These are phyloP conservation scores for Diplodus puntazzo DNA, from an alignment of 2,797 vertebrate genomes.

Conservation along the genomic window DNA sequence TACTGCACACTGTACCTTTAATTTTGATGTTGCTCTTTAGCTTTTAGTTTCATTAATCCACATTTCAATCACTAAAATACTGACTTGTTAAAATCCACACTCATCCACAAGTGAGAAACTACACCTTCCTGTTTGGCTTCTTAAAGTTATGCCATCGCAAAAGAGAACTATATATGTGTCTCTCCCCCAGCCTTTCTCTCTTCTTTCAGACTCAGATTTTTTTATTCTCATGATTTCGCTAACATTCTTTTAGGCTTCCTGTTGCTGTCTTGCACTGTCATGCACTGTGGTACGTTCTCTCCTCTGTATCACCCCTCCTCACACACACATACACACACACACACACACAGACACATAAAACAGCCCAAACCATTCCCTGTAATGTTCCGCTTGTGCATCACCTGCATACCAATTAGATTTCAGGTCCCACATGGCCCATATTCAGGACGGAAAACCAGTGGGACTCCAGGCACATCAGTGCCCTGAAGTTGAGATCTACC, in stretches of 20 bases:
- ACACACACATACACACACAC: conserved; percentile 6
- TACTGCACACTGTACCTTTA: too few relatives aligned
- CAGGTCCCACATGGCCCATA: conserved; percentile 47
- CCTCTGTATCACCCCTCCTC: conserved; percentile 6
- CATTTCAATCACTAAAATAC: background rate
- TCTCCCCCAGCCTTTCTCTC: conserved; percentile 1
- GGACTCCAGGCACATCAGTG: conserved; percentile 57
- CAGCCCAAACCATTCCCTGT: conserved; percentile 22
- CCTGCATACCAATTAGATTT: conserved; percentile 74
- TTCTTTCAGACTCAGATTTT: conserved; percentile 38
- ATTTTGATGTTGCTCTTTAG: too few relatives aligned
- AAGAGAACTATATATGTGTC: conserved; percentile 10
- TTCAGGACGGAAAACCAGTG: conserved; percentile 54
- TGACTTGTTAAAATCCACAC: conserved; percentile 7
- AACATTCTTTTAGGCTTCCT: conserved; percentile 32
- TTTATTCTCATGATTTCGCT: conserved; percentile 48
- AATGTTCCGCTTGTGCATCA: conserved; percentile 53
- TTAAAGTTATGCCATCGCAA: conserved; percentile 3
- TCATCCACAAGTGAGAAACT: background rate
- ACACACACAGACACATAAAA: conserved; percentile 5
- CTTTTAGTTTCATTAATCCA: too few relatives aligned
- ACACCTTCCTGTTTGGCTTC: background rate
- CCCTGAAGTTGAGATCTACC: conserved; percentile 44
- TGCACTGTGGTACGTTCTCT: conserved; percentile 46
- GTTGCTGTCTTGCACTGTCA: conserved; percentile 45